Evolutionary conservation across 2,888 invertebrate genomes (phyloP).

Genomic region (Drosophila limbata): DNA sequence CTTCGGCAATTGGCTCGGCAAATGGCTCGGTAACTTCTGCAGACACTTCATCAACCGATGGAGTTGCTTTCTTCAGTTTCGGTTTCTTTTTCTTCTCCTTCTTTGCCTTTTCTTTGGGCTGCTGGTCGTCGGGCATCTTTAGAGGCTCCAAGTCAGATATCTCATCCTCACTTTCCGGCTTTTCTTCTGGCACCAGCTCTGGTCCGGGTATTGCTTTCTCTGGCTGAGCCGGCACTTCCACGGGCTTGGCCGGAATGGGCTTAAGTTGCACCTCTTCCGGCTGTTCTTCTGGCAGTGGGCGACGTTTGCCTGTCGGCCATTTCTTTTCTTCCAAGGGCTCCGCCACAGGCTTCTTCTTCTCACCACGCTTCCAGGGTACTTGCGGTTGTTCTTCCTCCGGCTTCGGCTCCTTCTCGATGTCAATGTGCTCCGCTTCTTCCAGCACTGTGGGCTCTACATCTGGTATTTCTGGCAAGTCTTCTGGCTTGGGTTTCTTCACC

Average conservation of each 20-base stretch:
- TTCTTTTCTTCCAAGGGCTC: constrained; percentile 83
- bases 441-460: constrained; percentile 78
- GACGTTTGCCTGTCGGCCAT: constrained; percentile 84
- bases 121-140: constrained; percentile 82
- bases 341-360: constrained; percentile 84
- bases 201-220: constrained; percentile 79
- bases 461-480: constrained; percentile 82
- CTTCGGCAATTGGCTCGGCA: constrained; percentile 83
- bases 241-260: constrained; percentile 83
- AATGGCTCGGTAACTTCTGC: constrained; percentile 84
- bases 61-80: constrained; percentile 82
- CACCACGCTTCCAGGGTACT: constrained; percentile 83
- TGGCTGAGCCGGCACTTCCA: constrained; percentile 73
- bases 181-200: constrained; percentile 77
- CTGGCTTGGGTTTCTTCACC: constrained; percentile 78
- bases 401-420: constrained; percentile 79
- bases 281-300: constrained; percentile 85
- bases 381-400: constrained; percentile 75
- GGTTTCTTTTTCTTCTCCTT: constrained; percentile 83
- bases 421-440: constrained; percentile 83
- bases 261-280: constrained; percentile 85
- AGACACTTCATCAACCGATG: constrained; percentile 83
- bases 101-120: constrained; percentile 84
- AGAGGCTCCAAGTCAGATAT: constrained; percentile 75
- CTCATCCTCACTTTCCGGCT: constrained; percentile 76